Conservation (phyloP, 2,888 invertebrate species). For the Fissipunctia ypsillon region DNA sequence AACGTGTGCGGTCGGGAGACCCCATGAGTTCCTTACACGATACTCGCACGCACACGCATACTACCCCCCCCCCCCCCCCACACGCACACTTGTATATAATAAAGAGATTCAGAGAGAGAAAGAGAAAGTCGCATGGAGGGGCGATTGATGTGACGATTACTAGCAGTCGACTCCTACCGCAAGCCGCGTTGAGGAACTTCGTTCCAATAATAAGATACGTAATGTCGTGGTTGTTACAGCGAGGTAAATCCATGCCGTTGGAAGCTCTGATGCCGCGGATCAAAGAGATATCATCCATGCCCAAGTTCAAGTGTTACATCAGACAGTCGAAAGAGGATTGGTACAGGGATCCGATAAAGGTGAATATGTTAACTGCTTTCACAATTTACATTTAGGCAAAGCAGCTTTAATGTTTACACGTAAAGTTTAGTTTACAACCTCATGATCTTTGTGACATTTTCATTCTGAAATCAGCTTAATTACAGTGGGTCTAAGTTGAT, state of each 20-base stretch:
- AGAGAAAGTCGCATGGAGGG: not conserved
- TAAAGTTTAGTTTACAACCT: not conserved
- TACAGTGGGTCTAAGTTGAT: not conserved
- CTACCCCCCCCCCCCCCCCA: too few relatives aligned
- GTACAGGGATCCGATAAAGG: conserved; percentile 86
- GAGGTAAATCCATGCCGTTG: conserved; percentile 77
- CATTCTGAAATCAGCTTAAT: not conserved
- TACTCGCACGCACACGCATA: not conserved
- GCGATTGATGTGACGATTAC: not conserved
- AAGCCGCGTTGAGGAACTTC: not conserved
- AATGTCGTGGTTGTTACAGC: conserved; percentile 69
- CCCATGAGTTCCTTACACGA: too few relatives aligned
- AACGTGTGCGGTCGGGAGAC: too few relatives aligned
- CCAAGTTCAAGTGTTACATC: conserved; percentile 80
- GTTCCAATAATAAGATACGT: not conserved
- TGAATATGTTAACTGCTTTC: conserved; percentile 47
- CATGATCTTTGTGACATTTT: not conserved
- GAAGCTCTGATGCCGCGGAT: conserved; percentile 80
- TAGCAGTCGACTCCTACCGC: not conserved
- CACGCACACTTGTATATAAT: not conserved
- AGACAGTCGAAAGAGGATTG: conserved; percentile 81
- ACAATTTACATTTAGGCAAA: not conserved
- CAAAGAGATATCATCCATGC: conserved; percentile 72
- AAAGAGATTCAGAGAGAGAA: not conserved
- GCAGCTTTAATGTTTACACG: not conserved